phyloP scores from a whole-genome alignment of 2,888 invertebrate genomes.

The Micropterix aruncella region DNA sequence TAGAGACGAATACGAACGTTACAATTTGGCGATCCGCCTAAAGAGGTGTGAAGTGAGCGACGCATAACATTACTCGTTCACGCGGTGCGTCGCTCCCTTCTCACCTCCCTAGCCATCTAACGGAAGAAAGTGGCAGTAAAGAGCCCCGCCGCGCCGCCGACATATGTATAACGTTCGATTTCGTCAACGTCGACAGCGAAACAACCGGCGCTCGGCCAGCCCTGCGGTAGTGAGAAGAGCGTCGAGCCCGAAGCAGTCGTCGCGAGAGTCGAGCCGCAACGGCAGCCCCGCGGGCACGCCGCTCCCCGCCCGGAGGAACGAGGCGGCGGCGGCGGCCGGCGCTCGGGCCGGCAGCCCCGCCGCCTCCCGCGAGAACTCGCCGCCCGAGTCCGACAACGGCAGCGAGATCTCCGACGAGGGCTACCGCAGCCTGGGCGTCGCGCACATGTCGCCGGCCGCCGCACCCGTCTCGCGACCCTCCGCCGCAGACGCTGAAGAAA shows the following conservation, averaged over 20 bases:
- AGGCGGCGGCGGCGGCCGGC: not conserved
- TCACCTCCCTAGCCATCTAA: no score
- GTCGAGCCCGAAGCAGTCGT: not conserved
- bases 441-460: constrained; percentile 36
- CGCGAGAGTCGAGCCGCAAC: constrained; percentile 13
- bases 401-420: constrained; percentile 79
- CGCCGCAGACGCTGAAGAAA: constrained; percentile 55
- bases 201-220: not conserved
- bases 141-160: no score
- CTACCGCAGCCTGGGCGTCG: constrained; percentile 65
- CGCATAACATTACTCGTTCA: constrained; percentile 27
- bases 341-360: constrained; percentile 33
- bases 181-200: no score
- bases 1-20: no score
- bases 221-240: constrained; percentile 1
- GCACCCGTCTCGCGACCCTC: constrained; percentile 34
- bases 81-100: no score
- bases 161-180: no score
- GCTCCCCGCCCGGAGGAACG: constrained; percentile 15
- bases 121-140: no score
- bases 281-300: constrained; percentile 17
- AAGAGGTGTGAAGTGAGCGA: no score
- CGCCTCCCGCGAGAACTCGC: constrained; percentile 20
- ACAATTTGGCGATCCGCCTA: no score
- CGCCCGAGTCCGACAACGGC: constrained; percentile 57